Conservation (phyloP, 2,113 vertebrate species). For the Poeciliopsis prolifica region DNA sequence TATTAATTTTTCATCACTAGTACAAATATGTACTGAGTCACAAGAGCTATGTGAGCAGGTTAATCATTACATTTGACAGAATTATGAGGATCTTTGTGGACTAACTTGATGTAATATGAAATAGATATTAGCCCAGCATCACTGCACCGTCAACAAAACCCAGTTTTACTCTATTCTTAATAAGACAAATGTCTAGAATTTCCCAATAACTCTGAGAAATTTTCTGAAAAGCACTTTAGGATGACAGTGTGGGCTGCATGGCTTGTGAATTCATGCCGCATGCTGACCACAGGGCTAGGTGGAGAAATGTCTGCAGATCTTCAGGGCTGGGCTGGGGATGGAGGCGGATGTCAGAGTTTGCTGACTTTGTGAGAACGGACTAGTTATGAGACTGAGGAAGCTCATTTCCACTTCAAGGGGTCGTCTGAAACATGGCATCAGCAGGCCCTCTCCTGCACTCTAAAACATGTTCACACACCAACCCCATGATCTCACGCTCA, state of each 20-base stretch:
- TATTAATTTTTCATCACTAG: too few relatives aligned
- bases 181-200: neutral
- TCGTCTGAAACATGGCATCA: slow-evolving; percentile 79
- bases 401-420: slow-evolving; percentile 82
- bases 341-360: slow-evolving; percentile 57
- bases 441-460: slow-evolving; percentile 67
- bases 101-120: too few relatives aligned
- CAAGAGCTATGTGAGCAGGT: too few relatives aligned
- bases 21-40: too few relatives aligned
- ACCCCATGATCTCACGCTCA: slow-evolving; percentile 51
- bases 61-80: too few relatives aligned
- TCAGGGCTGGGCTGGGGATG: neutral
- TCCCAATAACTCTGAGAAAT: neutral
- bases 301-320: slow-evolving; percentile 47
- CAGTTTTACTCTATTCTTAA: neutral
- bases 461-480: slow-evolving; percentile 26
- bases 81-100: too few relatives aligned
- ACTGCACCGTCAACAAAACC: too few relatives aligned
- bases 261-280: slow-evolving; percentile 41
- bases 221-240: neutral
- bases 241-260: neutral
- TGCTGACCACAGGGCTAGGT: slow-evolving; percentile 64
- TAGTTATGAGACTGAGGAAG: slow-evolving; percentile 68
- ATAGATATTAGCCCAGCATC: too few relatives aligned
- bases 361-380: slow-evolving; percentile 77